Base-by-base conservation (phyloP, 2,888 invertebrate species). In the Conops quadrifasciatus region DNA sequence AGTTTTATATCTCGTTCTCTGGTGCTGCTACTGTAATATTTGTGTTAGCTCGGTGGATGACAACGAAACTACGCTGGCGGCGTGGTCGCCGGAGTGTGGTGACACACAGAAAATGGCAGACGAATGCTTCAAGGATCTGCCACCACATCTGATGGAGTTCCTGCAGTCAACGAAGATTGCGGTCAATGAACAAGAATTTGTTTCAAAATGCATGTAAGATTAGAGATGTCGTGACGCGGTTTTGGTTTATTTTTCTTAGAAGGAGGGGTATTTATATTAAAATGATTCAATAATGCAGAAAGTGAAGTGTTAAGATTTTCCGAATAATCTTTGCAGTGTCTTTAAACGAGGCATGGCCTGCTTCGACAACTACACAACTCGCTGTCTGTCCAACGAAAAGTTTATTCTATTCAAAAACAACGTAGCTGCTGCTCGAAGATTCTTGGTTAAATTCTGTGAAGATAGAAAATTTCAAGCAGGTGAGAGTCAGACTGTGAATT, bases 131-230 rank as follows among this genome's bases (percentile, higher is more conserved):
- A 82, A 82, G 76, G 82, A 85, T 76, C 72, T 85, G 49, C 83
- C 84, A 2, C 80, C 83, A 4, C 83, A 84, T 72, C 72, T 85
- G 68, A 82, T 82, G 79, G 83, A 85, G 71, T 84, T 84, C 59
- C 64, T 85, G 53, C 80, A 81, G 68, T 82, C 81, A 65, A 81
- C 83, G 2, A 85, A 84, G 76, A 80, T 83, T 45, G 84, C 82
- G 66, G 80, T 81, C 28, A 84, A 81, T 72, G 81, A 83, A 67
- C 74, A 80, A 70, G 85, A 85, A 71, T 83, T 85, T 53, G 73
- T 72, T 47, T 78, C 81, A 21, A 85, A 85, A 78, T 85, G 85
- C 85, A 83, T 78, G 85, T 85, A 82, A 81, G 85, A 74, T 51
- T 36, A 2, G 1, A 30, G 24, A 26, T 24, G 24, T 26, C 24